Evolutionary conservation across 2,888 invertebrate genomes (phyloP).

Genomic region (Choristoneura rosaceana): DNA sequence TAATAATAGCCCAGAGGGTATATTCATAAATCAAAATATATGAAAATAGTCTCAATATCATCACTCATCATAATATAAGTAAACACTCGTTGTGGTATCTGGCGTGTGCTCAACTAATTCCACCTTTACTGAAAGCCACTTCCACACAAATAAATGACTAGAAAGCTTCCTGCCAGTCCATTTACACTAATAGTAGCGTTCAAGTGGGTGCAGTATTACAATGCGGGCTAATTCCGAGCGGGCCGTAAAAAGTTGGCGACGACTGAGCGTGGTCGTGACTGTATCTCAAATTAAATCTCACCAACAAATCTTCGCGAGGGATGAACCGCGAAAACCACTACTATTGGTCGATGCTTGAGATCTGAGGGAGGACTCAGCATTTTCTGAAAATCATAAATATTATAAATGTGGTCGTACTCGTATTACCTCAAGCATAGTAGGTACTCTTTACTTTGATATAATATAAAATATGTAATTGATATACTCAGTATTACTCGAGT

Average conservation of each 20-base stretch:
- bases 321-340: slow-evolving; percentile 57
- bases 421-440: no score
- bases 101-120: background rate
- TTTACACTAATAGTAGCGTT: slow-evolving; percentile 41
- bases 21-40: background rate
- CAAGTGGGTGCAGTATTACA: slow-evolving; percentile 56
- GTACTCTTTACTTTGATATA: no score
- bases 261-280: slow-evolving; percentile 72
- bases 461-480: no score
- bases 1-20: no score
- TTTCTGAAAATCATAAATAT: no score
- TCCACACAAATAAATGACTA: slow-evolving; percentile 27
- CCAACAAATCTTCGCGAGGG: slow-evolving; percentile 80
- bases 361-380: background rate
- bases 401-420: no score
- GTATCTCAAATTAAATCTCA: slow-evolving; percentile 84
- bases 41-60: no score
- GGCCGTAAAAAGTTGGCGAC: slow-evolving; percentile 76
- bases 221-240: slow-evolving; percentile 68
- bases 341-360: slow-evolving; percentile 20
- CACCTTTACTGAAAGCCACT: slow-evolving; percentile 25
- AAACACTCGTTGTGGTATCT: background rate
- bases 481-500: no score
- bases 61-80: background rate
- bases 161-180: slow-evolving; percentile 34